phyloP scores from a whole-genome alignment of 2,113 vertebrate species.

The Hymenochirus boettgeri region DNA sequence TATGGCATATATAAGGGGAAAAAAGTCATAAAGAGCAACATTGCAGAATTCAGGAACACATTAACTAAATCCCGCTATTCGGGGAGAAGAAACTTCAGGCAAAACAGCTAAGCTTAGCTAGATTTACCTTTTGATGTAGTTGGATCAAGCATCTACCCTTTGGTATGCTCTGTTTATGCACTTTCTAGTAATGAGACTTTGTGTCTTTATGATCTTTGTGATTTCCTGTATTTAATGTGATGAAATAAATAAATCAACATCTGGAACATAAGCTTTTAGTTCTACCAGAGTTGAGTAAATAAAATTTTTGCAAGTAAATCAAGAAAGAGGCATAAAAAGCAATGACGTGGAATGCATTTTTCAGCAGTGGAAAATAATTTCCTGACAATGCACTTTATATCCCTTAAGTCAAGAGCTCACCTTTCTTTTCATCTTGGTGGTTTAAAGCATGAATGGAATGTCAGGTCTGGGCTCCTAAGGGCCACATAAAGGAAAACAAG shows the following conservation, averaged over 20 bases:
- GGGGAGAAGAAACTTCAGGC: constrained; percentile 45
- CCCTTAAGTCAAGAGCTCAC: constrained; percentile 6
- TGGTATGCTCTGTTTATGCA: constrained; percentile 56
- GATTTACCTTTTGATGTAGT: constrained; percentile 60
- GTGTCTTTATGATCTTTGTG: constrained; percentile 55
- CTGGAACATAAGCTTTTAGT: constrained; percentile 52
- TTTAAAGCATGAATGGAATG: constrained; percentile 6
- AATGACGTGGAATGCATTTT: constrained; percentile 23
- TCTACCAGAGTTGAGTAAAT: constrained; percentile 45
- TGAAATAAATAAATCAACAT: constrained; percentile 57
- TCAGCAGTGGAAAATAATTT: constrained; percentile 28
- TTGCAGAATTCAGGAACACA: constrained; percentile 46
- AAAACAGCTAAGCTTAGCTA: constrained; percentile 50
- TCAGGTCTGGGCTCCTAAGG: background rate
- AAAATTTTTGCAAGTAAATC: constrained; percentile 45
- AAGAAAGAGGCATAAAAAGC: constrained; percentile 37
- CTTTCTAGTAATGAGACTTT: constrained; percentile 58
- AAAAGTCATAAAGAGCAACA: constrained; percentile 48
- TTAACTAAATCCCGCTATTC: constrained; percentile 54
- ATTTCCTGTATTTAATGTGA: constrained; percentile 58
- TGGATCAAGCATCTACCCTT: constrained; percentile 53
- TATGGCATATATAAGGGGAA: constrained; percentile 35
- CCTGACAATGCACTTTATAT: constrained; percentile 28
- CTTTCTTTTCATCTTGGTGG: constrained; percentile 9
- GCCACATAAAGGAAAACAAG: background rate